Base-by-base conservation (phyloP, 2,797 vertebrate species). In the Arrhamphus sclerolepis region DNA sequence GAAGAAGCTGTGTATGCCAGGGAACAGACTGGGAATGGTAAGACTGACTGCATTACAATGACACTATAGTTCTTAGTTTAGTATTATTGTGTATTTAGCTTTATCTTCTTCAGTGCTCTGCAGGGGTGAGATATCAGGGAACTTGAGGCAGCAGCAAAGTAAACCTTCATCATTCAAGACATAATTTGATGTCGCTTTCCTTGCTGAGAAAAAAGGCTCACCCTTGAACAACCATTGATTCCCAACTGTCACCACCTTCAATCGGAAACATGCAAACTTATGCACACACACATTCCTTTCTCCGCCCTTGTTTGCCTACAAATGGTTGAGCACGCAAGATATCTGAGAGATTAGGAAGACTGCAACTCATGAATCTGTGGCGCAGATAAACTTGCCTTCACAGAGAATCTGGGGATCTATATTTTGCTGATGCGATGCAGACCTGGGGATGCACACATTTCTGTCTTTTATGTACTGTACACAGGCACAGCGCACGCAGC, bases 311-410 rank as follows among this genome's bases (percentile, higher is more conserved):
- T 38, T 59, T 46, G 13, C 34, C 39, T 31, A 18, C 47, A 72
- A 61, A 70, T 11, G 42, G 68, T 67, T 44, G 28, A 40, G 43
- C 57, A n/a, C 18, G 29, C 40, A 21, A 39, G 38, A 34, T 60
- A 55, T 76, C 64, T 63, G 64, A 5, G 62, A 55, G 65, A 75
- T 53, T 69, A 56, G 70, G 63, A 80, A 83, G 62, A 56, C 56
- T 64, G 50, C 58, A 58, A 34, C 78, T 73, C 54, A 54, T 82
- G 80, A 75, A 82, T 84, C 76, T 82, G 50, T 65, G 56, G 62
- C 55, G 65, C 70, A 74, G 73, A 79, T 82, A 82, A 84, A 78
- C 65, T 63, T 75, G 66, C 57, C 57, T 88, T 81, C 66, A 83
- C 42, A 38, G 55, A 55, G 47, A 63, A 79, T 67, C 77, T 48